Base-by-base conservation (phyloP, 2,797 vertebrate genomes). In the Natrix natrix region DNA sequence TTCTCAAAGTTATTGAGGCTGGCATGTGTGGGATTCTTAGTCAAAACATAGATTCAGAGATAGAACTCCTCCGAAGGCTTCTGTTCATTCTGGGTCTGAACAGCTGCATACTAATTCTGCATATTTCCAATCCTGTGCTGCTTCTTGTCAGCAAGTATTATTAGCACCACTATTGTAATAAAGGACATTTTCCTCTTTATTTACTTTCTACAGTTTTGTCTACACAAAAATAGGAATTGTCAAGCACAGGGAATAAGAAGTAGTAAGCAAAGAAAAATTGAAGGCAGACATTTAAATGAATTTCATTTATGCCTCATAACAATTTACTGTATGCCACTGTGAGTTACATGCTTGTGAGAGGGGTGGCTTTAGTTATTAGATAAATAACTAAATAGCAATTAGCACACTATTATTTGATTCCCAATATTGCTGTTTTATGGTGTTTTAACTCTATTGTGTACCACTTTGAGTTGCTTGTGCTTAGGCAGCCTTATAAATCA, bases 101-200 rank as follows among this genome's bases (percentile, higher is more conserved):
- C 61, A 88, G 52, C 86, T 92, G 32, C 22, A 32, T 26, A 55
- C 8, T 92, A 43, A 91, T 87, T 61, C 60, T 56, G 55, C 20
- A 66, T 12, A 26, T 28, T 52, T 22, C 37, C 37, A 59, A 86
- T 20, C 43, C 8, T 66, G n/a, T n/a, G 20, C 60, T 55, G 20
- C 52, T 87, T 56, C 59, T 56, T 56, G 86, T 54, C 86, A 92
- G 26, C 86, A 43, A 32, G 13, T 16, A 8, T 87, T 66, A 87
- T 91, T 91, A 91, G 86, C 74, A 43, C 59, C 60, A 10, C 86
- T 26, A 8, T 91, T 66, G 59, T 66, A 91, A 66, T 87, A 87
- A 63, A 92, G 66, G 8, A 17, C 52, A 88, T 92, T 87, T 24
- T n/a, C 87, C 32, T 22, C 20, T 78, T 78, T 78, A 78, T 43